These are phyloP conservation scores for Anthopleura sola DNA, from an alignment of 64 coral and sea anemone species.

Conservation along the genomic window DNA sequence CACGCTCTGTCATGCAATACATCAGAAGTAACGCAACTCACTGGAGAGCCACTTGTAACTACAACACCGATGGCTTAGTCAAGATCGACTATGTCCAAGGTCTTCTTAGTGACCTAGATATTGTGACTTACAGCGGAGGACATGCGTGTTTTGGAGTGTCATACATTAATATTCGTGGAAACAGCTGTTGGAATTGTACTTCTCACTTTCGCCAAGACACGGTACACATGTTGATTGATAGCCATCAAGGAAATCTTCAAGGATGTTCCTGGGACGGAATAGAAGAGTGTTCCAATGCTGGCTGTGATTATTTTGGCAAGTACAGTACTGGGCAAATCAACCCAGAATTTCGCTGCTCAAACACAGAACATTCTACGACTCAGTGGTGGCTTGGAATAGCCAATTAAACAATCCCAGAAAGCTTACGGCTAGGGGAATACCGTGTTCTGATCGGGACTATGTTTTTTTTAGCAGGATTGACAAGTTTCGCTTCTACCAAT, in stretches of 20 bases:
- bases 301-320: background rate
- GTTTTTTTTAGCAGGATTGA: too few species aligned
- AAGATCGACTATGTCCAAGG: slow-evolving; percentile 48
- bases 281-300: background rate
- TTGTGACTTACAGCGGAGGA: background rate
- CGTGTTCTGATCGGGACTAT: background rate
- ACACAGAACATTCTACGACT: background rate
- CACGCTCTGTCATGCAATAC: slow-evolving; percentile 19
- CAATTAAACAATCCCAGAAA: background rate
- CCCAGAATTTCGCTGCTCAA: background rate
- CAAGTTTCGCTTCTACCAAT: too few species aligned
- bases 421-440: background rate
- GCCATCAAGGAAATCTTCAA: background rate
- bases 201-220: background rate
- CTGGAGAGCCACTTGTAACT: slow-evolving; percentile 69
- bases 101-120: slow-evolving; percentile 30
- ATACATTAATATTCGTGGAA: slow-evolving; percentile 11
- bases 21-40: slow-evolving; percentile 32
- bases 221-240: background rate
- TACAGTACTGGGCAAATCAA: background rate
- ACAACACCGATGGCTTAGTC: slow-evolving; percentile 33
- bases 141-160: background rate
- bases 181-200: background rate
- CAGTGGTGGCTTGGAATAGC: background rate
- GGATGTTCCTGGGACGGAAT: background rate